Evolutionary conservation across 2,888 invertebrate species (phyloP).

Genomic region (Noctua janthina): DNA sequence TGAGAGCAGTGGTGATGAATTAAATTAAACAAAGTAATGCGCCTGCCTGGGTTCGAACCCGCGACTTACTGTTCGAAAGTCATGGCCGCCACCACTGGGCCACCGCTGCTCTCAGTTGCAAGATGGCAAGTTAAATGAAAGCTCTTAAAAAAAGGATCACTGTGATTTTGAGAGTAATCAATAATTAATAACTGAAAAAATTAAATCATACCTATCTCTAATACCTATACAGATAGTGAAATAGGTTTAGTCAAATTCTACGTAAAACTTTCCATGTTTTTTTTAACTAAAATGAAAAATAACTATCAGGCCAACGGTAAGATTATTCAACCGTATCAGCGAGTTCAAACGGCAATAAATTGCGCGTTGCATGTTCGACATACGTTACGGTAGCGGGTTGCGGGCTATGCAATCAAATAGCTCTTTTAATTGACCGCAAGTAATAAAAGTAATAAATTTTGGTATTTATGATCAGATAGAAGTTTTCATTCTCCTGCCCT

Average conservation of each 20-base stretch:
- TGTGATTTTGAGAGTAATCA: not conserved
- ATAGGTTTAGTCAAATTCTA: not conserved
- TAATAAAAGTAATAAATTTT: too few species aligned
- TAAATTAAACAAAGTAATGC: too few species aligned
- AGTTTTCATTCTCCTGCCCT: not conserved
- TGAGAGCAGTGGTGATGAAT: too few species aligned
- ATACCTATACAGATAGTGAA: not conserved
- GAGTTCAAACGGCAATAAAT: slow-evolving; percentile 57
- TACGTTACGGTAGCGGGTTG: slow-evolving; percentile 19
- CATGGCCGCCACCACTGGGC: too few species aligned
- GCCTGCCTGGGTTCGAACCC: too few species aligned
- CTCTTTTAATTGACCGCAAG: not conserved
- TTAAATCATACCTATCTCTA: not conserved
- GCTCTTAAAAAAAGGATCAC: too few species aligned
- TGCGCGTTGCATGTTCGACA: slow-evolving; percentile 43
- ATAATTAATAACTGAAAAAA: not conserved
- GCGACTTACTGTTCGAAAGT: too few species aligned
- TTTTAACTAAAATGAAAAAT: slow-evolving; percentile 44
- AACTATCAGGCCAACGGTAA: slow-evolving; percentile 7
- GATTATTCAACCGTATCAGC: slow-evolving; percentile 45
- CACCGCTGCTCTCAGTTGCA: too few species aligned
- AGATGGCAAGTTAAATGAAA: too few species aligned
- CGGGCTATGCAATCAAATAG: slow-evolving; percentile 18
- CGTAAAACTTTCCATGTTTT: slow-evolving; percentile 5
- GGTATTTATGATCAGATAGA: slow-evolving; percentile 27